Evolutionary conservation across 64 coral and sea anemone species (phyloP), one percentile per base, ranked within the genome.

Genomic region (Trachythela sp.): DNA sequence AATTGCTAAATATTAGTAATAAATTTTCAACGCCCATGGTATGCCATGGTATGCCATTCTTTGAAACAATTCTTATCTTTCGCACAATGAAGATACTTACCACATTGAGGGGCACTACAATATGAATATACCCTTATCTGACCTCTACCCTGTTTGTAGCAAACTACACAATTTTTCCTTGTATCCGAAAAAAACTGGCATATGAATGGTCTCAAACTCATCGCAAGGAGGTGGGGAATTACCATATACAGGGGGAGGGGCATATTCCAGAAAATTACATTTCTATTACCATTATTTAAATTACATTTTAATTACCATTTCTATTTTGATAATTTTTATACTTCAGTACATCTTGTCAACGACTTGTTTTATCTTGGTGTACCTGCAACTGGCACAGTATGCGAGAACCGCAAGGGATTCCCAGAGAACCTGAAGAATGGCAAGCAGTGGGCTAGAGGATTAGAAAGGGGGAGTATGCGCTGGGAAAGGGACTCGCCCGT

Each of bases 101-200:
- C 9, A 26, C 84, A 91, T 13, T 91, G 89, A 27, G 89, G 89
- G 2, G 84, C 84, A 41, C 37, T 45, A 31, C 89, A 91, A 35
- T 71, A 86, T 8, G 83, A 45, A 17, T 32, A 4, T 0, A 91
- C 83, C 70, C 70, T 8, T 8, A 11, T 22, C 64, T 70, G 64
- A n/a, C 64, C 64, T 70, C 18, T 22, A n/a, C 64, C 64, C 24
- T 22, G 8, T 22, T 70, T 70, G 64, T 32, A 26, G 30, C 64
- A 70, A 7, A 70, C 64, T 8, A 26, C 18, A 70, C 64, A 70
- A 22, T 70, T 26, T 14, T 14, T 49, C 24, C 24, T 70, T 11
- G 7, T 70, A 70, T 22, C 30, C 4, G 64, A n/a, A 6, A 8
- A 70, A 26, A 22, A 26, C 30, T 22, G 64, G 64, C 64, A 70